These are phyloP conservation scores for Xiphophorus couchianus DNA, from an alignment of 2,113 vertebrate genomes.

Conservation along the genomic window DNA sequence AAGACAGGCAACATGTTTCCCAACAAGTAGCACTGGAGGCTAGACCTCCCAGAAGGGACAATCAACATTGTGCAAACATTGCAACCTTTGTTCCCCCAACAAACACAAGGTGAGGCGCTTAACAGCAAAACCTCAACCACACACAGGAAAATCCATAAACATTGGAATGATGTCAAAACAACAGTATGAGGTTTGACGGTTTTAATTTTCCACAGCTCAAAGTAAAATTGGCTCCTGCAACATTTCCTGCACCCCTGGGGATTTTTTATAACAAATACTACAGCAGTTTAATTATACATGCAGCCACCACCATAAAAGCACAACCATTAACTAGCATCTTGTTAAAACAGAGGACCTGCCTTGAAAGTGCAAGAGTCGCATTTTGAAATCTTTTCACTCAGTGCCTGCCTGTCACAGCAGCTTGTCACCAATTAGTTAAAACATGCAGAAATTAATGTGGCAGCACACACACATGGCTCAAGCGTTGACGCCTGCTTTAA, in stretches of 20 bases:
- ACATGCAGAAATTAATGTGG: conserved; percentile 55
- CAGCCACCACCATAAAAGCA: conserved; percentile 74
- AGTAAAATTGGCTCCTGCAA: conserved; percentile 76
- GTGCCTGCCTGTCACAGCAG: conserved; percentile 68
- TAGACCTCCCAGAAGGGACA: conserved; percentile 81
- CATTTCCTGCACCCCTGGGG: conserved; percentile 72
- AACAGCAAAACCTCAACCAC: conserved; percentile 73
- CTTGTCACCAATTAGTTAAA: conserved; percentile 66
- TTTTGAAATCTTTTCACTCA: conserved; percentile 69
- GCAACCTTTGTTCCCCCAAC: conserved; percentile 75
- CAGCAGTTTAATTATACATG: conserved; percentile 82
- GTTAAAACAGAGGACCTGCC: conserved; percentile 76
- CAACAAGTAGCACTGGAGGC: conserved; percentile 68
- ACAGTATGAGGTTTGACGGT: conserved; percentile 77
- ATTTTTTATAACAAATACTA: conserved; percentile 81
- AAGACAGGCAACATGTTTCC: conserved; percentile 65
- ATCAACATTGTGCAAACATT: conserved; percentile 78
- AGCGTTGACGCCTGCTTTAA: conserved; percentile 18
- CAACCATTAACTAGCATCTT: conserved; percentile 75
- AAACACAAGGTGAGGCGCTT: conserved; percentile 76
- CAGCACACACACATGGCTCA: conserved; percentile 7
- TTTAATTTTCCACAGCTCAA: conserved; percentile 82
- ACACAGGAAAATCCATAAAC: conserved; percentile 83
- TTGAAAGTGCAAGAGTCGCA: conserved; percentile 75
- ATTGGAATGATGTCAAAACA: conserved; percentile 84